Evolutionary conservation across 2,797 vertebrate genomes (phyloP).

Genomic region (Pseudotriccus pelzelni): DNA sequence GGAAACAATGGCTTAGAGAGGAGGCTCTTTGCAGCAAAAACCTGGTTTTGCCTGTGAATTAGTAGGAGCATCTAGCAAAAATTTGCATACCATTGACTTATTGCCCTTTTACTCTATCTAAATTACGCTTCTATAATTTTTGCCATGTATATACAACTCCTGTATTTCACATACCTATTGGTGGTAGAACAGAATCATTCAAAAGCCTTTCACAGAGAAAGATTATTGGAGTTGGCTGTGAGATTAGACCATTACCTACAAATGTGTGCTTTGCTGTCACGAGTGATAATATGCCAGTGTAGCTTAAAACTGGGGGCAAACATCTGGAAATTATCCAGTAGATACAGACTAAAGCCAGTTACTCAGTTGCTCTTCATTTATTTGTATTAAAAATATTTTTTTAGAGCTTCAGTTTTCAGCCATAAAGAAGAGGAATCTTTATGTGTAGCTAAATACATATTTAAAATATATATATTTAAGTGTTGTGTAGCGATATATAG

Average conservation of each 20-base stretch:
- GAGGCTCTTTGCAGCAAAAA: neutral
- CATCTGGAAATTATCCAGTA: constrained; percentile 59
- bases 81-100: neutral
- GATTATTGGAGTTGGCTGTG: constrained; percentile 83
- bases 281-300: constrained; percentile 84
- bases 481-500: neutral
- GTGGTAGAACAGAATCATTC: constrained; percentile 82
- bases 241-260: constrained; percentile 85
- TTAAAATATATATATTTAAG: neutral
- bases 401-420: constrained; percentile 65
- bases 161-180: neutral
- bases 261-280: constrained; percentile 88
- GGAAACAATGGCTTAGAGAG: neutral
- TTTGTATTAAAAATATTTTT: constrained; percentile 58
- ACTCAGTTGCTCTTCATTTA: constrained; percentile 69
- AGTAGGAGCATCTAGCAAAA: neutral
- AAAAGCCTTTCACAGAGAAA: constrained; percentile 76
- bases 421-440: constrained; percentile 31
- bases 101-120: neutral
- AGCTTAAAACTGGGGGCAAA: constrained; percentile 86
- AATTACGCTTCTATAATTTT: neutral
- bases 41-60: neutral
- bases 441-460: neutral
- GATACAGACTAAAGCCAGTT: constrained; percentile 62
- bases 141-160: neutral